Percentiles rank a stretch among this genome's conserved stretches.
Evolutionary conservation across 2,113 vertebrate species (phyloP).

Genomic region (Balaeniceps rex): DNA sequence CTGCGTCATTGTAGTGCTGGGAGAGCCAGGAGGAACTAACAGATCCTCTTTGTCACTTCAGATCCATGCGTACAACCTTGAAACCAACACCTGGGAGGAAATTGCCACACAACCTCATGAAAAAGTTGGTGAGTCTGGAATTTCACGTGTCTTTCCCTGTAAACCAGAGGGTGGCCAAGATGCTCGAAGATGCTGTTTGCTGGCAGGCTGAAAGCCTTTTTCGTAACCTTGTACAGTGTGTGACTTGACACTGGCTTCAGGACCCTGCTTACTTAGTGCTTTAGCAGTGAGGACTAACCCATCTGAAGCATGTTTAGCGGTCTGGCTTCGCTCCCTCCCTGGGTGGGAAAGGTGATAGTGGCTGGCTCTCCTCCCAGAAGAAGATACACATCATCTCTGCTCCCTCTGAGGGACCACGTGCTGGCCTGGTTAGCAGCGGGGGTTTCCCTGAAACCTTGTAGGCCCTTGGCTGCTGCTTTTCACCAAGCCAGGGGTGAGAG

Average conservation of each 20-base stretch:
- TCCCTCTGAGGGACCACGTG: not conserved
- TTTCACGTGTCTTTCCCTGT: not conserved
- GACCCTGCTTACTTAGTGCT: not conserved
- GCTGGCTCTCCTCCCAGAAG: not conserved
- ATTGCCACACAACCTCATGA: constrained; percentile 93
- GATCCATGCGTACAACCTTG: constrained; percentile 97
- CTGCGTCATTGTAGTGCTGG: not conserved
- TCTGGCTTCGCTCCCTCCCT: not conserved
- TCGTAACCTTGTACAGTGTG: fast-evolving
- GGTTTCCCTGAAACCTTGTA: not conserved
- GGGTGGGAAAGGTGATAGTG: not conserved
- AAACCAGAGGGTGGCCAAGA: not conserved
- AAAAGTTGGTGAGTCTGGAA: constrained; percentile 83
- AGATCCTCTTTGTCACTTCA: constrained; percentile 40
- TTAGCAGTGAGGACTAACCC: not conserved
- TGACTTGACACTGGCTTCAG: fast-evolving
- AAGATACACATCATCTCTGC: not conserved
- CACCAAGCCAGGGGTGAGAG: not conserved
- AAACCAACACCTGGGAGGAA: constrained; percentile 98
- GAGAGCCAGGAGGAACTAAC: not conserved
- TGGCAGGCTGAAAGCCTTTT: not conserved
- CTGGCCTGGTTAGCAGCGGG: not conserved
- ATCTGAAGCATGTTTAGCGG: not conserved
- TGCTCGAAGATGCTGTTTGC: not conserved
- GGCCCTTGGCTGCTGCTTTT: not conserved